Base-by-base conservation (phyloP, 2,113 vertebrate genomes). In the Cryptomyrus ogoouensis region DNA sequence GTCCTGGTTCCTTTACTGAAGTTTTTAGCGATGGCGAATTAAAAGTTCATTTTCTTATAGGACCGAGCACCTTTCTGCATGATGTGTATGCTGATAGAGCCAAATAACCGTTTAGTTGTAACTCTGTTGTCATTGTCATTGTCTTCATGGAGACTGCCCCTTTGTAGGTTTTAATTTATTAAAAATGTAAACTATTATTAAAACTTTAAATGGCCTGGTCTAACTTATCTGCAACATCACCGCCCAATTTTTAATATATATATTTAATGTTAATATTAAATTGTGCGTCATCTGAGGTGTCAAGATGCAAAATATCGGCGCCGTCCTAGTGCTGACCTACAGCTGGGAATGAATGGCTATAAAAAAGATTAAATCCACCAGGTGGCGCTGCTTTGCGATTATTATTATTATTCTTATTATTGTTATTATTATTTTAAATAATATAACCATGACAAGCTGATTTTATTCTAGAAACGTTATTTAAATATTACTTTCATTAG, bases 91-190 rank as follows among this genome's bases (percentile, higher is more conserved):
- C 5, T 80, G 74, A 80, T 35, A 80, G 74, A 42, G 15, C 13
- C 15, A 2, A 42, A 2, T 80, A 39, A 80, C 35, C 74, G 15
- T 39, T 42, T 42, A 80, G 74, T 42, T 80, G 35, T 35, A 80
- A 80, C 35, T 66, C 24, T 27, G 62, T 70, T 80, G 74, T 80
- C 35, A 80, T 80, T 80, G 74, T 80, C 74, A 80, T 80, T 80
- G 35, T 80, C 70, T 39, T 80, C 74, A 42, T 17, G 62, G 62
- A 80, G 35, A 80, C 74, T 5, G 74, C 39, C 15, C 31, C 35
- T 35, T 80, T 42, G 39, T 42, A 19, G 15, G 12, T 19, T 35
- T 42, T 5, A 42, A 80, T 19, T 6, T 42, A 39, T 42, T 77
- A 77, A 80, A 62, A 35, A 19, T 15, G 4, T 15, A 42, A 80